Evolutionary conservation across 2,113 vertebrate genomes (phyloP).

Genomic region (Bos indicus): DNA sequence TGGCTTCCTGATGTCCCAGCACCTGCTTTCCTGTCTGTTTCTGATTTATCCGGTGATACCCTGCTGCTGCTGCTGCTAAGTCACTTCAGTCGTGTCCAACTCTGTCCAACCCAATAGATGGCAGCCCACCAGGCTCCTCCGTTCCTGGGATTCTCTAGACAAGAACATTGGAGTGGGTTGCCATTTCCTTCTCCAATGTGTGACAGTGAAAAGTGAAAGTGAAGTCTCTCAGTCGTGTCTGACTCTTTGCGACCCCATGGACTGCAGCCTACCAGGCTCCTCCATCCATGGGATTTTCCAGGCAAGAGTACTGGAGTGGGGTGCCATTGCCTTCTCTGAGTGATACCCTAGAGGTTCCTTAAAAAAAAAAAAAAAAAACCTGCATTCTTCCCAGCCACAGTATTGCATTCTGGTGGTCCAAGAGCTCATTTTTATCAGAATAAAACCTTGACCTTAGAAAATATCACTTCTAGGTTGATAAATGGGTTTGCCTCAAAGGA

Average conservation of each 20-base stretch:
- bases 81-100: no score
- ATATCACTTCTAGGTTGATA: neutral
- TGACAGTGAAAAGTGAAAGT: no score
- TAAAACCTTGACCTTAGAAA: neutral
- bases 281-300: no score
- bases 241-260: no score
- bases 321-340: neutral
- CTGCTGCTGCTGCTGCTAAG: neutral
- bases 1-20: neutral
- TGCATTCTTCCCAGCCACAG: neutral
- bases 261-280: no score
- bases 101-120: no score
- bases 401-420: neutral
- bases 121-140: no score
- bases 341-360: neutral
- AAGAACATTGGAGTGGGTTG: no score
- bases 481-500: neutral
- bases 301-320: no score
- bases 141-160: no score
- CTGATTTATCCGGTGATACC: neutral
- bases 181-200: no score
- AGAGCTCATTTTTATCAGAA: neutral
- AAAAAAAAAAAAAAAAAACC: neutral
- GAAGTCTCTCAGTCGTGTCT: no score
- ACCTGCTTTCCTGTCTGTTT: constrained; percentile 14